phyloP scores from a whole-genome alignment of 53 echinoderm and acorn worm species.

The Crossaster papposus region DNA sequence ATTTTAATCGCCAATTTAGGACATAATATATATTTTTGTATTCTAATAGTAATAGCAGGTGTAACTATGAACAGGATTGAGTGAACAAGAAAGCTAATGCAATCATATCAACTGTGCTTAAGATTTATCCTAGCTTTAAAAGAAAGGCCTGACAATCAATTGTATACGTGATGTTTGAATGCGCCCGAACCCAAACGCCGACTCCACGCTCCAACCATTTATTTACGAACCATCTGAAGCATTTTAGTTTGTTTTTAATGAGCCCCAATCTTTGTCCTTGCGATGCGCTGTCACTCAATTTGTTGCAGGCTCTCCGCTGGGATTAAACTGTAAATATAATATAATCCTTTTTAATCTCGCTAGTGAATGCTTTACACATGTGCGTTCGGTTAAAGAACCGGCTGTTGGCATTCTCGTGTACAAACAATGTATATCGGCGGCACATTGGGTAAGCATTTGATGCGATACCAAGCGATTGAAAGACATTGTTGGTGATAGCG shows the following conservation, averaged over 20 bases:
- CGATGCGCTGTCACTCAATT: constrained; percentile 45
- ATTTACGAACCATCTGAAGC: neutral
- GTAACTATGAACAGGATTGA: no score
- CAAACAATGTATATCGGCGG: constrained; percentile 8
- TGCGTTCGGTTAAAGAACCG: constrained; percentile 44
- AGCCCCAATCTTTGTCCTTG: constrained; percentile 41
- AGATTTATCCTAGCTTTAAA: no score
- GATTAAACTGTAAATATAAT: constrained; percentile 68
- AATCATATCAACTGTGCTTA: no score
- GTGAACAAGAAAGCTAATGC: no score
- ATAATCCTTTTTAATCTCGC: constrained; percentile 56
- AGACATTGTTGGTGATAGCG: neutral
- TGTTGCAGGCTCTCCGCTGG: constrained; percentile 35
- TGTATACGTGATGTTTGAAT: no score
- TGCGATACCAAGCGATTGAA: no score
- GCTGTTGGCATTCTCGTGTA: constrained; percentile 33
- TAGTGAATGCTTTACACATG: constrained; percentile 48
- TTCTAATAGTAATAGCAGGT: no score
- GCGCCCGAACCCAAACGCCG: no score
- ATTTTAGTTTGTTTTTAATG: constrained; percentile 22
- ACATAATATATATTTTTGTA: no score
- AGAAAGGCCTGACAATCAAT: no score
- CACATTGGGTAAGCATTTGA: neutral
- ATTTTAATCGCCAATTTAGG: no score
- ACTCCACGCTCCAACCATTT: neutral